Percentiles rank a stretch among this genome's conserved stretches.
Evolutionary conservation across 1,140 invertebrate species (phyloP).

Genomic region (Drosophila repleta): DNA sequence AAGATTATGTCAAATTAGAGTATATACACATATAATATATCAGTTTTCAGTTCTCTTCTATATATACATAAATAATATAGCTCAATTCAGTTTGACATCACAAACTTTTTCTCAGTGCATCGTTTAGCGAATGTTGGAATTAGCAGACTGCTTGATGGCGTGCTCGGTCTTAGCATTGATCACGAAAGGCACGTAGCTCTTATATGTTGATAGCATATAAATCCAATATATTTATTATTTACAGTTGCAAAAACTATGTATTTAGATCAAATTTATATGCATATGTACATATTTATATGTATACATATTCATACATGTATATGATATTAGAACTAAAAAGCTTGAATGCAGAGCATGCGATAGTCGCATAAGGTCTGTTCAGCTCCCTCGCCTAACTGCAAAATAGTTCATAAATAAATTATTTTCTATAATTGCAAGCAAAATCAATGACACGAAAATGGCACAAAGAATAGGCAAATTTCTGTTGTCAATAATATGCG

Average conservation of each 20-base stretch:
- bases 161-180: background rate
- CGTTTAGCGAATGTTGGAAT: background rate
- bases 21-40: no score
- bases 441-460: slow-evolving; percentile 8
- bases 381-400: slow-evolving; percentile 50
- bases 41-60: no score
- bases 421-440: slow-evolving; percentile 53
- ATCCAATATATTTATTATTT: background rate
- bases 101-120: background rate
- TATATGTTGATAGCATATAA: background rate
- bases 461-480: slow-evolving; percentile 14
- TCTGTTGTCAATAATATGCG: background rate
- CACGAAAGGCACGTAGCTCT: background rate
- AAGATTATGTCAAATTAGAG: background rate
- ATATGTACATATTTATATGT: no score
- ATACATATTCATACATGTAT: no score
- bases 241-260: background rate
- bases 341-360: slow-evolving; percentile 1
- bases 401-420: slow-evolving; percentile 71
- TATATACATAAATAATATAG: background rate
- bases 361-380: slow-evolving; percentile 1
- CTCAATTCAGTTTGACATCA: background rate
- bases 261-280: no score
- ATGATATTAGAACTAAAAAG: no score
- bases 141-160: background rate